Conservation (phyloP, 2,888 invertebrate species). For the Limnephilus lunatus region DNA sequence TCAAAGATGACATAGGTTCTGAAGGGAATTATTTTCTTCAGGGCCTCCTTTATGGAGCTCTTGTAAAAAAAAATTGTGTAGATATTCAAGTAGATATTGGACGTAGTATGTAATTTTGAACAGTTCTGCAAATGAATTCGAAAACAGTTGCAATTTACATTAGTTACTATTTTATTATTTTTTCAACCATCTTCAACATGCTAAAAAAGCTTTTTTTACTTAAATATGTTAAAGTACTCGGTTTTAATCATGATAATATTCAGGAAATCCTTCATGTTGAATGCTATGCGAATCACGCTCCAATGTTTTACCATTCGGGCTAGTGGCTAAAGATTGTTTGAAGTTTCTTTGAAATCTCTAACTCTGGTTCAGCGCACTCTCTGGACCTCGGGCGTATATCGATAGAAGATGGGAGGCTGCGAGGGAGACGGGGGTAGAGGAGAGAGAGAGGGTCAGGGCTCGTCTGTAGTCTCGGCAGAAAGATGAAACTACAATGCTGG, state of each 20-base stretch:
- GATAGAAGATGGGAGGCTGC: not conserved
- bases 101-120: too few relatives aligned
- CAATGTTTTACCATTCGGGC: conserved; percentile 10
- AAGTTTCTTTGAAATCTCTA: conserved; percentile 40
- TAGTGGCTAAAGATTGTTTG: conserved; percentile 31
- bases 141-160: too few relatives aligned
- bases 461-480: not conserved
- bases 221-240: not conserved
- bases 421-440: not conserved
- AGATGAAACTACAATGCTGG: not conserved
- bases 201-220: not conserved
- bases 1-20: too few relatives aligned
- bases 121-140: too few relatives aligned
- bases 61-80: too few relatives aligned
- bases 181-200: not conserved
- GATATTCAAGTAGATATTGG: too few relatives aligned
- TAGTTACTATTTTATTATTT: too few relatives aligned
- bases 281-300: conserved; percentile 34
- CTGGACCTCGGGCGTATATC: conserved; percentile 14
- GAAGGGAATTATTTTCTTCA: too few relatives aligned
- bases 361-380: conserved; percentile 32
- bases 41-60: too few relatives aligned
- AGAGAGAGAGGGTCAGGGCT: conserved; percentile 2
- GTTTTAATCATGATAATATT: not conserved
- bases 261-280: not conserved